Base-by-base conservation (phyloP, 2,888 invertebrate genomes). In the Lepidochrysops patricia region DNA sequence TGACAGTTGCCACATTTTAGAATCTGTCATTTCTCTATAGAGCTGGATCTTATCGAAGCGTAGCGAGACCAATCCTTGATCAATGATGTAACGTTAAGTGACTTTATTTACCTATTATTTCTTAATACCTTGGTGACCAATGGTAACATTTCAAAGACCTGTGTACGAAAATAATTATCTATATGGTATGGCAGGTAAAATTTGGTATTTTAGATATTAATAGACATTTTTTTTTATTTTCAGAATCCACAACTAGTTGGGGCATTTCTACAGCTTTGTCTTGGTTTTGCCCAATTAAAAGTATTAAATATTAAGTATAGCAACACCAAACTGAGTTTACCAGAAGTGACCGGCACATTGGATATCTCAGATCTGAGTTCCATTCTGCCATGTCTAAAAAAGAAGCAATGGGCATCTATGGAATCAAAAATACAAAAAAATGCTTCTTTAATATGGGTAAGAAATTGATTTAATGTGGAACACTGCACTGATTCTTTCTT, bases 231-330 rank as follows among this genome's bases (percentile, higher is more conserved):
- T 19, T 63, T 54, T 43, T 19, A 3, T 48, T 86, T 84, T 60
- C 82, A 89, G 89, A 79, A 83, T 43, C 70, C 74, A 29, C 68
- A 72, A 26, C 66, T 89, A 6, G 62, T 77, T 0, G 34, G 63
- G 1, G 70, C 85, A 2, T 89, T 83, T 60, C 67, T 89, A 1
- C 75, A 76, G 13, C 69, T 89, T 0, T 82, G 84, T 57, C 68
- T 76, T 12, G 80, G 76, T 61, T 77, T 78, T 50, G 73, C 77
- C 0, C 77, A 85, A 34, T 66, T 89, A 1, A 89, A 87, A 65
- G 68, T 89, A 0, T 69, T 89, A 0, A 86, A 88, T 43, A 64
- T 82, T 12, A 84, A 84, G 63, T 88, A 87, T 70, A 79, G 85
- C 65, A 79, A 82, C 66, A 70, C 72, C 1, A 84, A 84, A 66